Base-by-base conservation (phyloP, 2,113 vertebrate species). In the Larimichthys crocea region DNA sequence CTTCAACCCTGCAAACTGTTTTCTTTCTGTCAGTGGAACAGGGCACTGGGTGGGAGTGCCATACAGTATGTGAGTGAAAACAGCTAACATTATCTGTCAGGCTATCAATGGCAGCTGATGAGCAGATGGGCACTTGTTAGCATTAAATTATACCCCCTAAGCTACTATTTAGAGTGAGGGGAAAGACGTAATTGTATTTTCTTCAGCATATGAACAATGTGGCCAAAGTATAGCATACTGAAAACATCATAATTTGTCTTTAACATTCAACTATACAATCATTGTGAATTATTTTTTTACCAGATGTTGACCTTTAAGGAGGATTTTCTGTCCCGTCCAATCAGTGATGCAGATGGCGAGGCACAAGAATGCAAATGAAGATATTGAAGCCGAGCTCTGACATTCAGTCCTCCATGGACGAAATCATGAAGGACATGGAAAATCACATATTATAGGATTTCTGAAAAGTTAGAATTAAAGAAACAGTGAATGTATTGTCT, bases 251-350 rank as follows among this genome's bases (percentile, higher is more conserved):
- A 55, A 6, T 64, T 40, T 42, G 55, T 75, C 24, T 48, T 78
- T 31, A 15, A 52, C 29, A 35, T 20, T 61, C 20, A 10, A 65
- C 19, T 19, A 50, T 53, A 40, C 22, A 59, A 79, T 57, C 48
- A 55, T 22, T 86, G 35, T 75, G 50, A 44, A 68, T 35, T 50
- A n/a, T 0, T 31, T 53, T 73, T 62, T 59, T 64, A 72, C 80
- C 88, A 92, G 88, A 82, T 91, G 86, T 74, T 93, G 88, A 93
- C 91, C 88, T 93, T 92, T 93, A 63, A 55, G 35, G 12, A 61
- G 74, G 53, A 49, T 80, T 87, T 89, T 83, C 73, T 74, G 64
- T 64, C 48, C 49, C 4, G 26, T 76, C 72, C 71, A 82, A 69
- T 90, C 78, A 83, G 76, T 19, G 56, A 80, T 76, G 74, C 76